A percentile compares a stretch with the other conserved stretches of the same genome.
phyloP scores from a whole-genome alignment of 2,113 vertebrate species.

The Lepisosteus oculatus region DNA sequence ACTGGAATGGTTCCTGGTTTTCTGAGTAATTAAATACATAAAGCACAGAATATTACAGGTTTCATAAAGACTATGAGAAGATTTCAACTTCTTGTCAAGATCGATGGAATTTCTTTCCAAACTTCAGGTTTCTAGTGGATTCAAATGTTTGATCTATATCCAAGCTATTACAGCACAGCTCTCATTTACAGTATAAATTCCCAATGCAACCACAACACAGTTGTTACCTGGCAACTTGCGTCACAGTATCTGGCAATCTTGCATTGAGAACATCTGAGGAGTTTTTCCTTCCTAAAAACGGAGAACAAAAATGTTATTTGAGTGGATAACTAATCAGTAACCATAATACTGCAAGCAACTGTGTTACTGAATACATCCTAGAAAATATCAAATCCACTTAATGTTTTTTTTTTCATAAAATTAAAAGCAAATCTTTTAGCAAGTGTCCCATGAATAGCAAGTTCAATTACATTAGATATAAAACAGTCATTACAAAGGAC shows the following conservation, averaged over 20 bases:
- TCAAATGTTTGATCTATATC: slow-evolving; percentile 1
- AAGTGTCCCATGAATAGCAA: neutral
- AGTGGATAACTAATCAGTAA: neutral
- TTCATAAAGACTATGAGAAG: no score
- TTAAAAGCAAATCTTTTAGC: neutral
- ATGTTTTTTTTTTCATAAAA: neutral
- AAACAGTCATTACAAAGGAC: neutral
- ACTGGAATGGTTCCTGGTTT: no score
- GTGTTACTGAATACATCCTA: no score
- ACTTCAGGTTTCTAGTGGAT: neutral
- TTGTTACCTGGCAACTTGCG: slow-evolving; percentile 81
- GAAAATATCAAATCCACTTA: no score
- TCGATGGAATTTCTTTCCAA: no score
- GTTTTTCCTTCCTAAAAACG: slow-evolving; percentile 63
- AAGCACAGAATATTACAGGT: no score
- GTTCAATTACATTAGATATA: neutral
- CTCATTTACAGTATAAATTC: no score
- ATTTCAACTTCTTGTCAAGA: no score
- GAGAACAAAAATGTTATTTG: slow-evolving; percentile 3
- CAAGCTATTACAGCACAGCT: neutral
- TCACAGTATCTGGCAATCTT: slow-evolving; percentile 85
- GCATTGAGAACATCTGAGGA: slow-evolving; percentile 88
- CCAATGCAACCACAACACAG: neutral
- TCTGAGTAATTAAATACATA: no score
- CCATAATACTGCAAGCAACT: neutral